These are phyloP conservation scores for Drosophila diplacantha DNA, from an alignment of 2,888 invertebrate genomes.

Conservation along the genomic window DNA sequence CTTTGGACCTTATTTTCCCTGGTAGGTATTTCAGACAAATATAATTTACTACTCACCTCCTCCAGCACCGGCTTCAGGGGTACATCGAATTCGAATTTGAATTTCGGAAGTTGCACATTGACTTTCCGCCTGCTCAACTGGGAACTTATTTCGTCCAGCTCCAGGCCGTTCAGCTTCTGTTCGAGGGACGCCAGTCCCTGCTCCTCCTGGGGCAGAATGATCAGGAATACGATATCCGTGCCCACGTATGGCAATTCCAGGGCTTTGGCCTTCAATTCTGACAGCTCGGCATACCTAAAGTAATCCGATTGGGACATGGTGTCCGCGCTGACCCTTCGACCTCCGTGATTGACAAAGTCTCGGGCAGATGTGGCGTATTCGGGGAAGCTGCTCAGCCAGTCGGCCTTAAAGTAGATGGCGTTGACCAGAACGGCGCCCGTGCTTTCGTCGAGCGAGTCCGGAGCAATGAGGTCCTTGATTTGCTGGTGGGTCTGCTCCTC, in stretches of 20 bases:
- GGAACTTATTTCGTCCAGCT: slow-evolving; percentile 79
- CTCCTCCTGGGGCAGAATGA: slow-evolving; percentile 84
- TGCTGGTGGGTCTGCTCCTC: slow-evolving; percentile 34
- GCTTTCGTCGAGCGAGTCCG: slow-evolving; percentile 12
- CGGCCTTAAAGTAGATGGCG: slow-evolving; percentile 77
- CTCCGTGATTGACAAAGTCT: slow-evolving; percentile 82
- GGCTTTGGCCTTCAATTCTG: slow-evolving; percentile 74
- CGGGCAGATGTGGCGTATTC: slow-evolving; percentile 79
- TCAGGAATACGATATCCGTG: slow-evolving; percentile 84
- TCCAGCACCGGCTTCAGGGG: slow-evolving; percentile 80
- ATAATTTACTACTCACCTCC: slow-evolving; percentile 79
- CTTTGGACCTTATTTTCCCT: not conserved
- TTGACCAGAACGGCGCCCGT: slow-evolving; percentile 33
- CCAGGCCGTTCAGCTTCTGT: slow-evolving; percentile 80
- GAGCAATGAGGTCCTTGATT: slow-evolving; percentile 27
- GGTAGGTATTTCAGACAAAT: not conserved
- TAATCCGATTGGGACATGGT: slow-evolving; percentile 82
- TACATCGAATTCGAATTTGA: slow-evolving; percentile 86
- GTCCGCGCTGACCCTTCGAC: slow-evolving; percentile 79
- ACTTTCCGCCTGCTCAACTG: slow-evolving; percentile 79
- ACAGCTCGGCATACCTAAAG: slow-evolving; percentile 78
- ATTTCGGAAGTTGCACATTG: slow-evolving; percentile 84
- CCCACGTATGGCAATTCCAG: slow-evolving; percentile 84
- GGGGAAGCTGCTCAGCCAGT: slow-evolving; percentile 85
- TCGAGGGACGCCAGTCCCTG: slow-evolving; percentile 83